A percentile compares a stretch with the other conserved stretches of the same genome.
phyloP scores from a whole-genome alignment of 1,140 invertebrate genomes.

The Apis laboriosa region DNA sequence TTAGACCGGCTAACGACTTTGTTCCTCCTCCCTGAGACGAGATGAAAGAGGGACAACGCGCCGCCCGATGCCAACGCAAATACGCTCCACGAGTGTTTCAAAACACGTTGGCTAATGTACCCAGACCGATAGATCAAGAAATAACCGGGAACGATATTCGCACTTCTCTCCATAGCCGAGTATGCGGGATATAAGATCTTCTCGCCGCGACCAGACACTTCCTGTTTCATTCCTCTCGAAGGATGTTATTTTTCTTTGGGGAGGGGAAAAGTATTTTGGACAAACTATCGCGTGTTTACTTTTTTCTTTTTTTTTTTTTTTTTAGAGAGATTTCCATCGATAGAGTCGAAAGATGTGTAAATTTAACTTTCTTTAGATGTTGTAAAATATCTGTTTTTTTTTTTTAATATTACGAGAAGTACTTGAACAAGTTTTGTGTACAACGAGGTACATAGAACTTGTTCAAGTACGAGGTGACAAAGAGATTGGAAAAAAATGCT shows the following conservation, averaged over 20 bases:
- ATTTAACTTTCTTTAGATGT: background rate
- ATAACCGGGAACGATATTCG: constrained; percentile 69
- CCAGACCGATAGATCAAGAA: constrained; percentile 74
- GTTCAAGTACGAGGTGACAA: no score
- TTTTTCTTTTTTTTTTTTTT: background rate
- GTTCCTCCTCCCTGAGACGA: constrained; percentile 44
- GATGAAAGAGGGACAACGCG: constrained; percentile 75
- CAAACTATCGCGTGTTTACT: background rate
- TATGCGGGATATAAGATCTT: constrained; percentile 1
- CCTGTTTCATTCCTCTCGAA: background rate
- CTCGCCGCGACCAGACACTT: constrained; percentile 2
- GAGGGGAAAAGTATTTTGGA: background rate
- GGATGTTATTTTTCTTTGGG: background rate
- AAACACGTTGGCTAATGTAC: constrained; percentile 80
- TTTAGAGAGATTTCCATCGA: background rate
- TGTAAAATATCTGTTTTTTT: no score
- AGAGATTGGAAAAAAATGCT: no score
- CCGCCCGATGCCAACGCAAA: constrained; percentile 77
- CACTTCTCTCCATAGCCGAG: constrained; percentile 18
- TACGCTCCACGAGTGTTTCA: constrained; percentile 78
- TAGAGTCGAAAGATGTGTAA: background rate
- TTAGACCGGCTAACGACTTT: constrained; percentile 38
- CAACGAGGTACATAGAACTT: no score
- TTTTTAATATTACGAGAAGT: no score
- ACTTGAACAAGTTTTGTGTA: no score